phyloP scores from a whole-genome alignment of 2,888 invertebrate genomes.

The Spodoptera littoralis region DNA sequence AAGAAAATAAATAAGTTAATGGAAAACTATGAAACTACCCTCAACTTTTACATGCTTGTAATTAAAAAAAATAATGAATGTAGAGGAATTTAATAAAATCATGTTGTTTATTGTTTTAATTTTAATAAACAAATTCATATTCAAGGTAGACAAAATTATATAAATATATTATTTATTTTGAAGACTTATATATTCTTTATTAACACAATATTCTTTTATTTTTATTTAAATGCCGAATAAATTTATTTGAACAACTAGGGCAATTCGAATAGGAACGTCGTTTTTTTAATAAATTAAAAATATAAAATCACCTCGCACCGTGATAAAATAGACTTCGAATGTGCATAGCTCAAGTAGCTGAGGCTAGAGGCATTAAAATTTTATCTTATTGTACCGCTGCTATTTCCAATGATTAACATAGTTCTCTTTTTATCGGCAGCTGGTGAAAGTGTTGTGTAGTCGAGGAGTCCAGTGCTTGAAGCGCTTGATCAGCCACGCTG shows the following conservation, averaged over 20 bases:
- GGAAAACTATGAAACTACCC: slow-evolving; percentile 14
- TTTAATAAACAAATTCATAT: no score
- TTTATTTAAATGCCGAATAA: no score
- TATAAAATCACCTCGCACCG: slow-evolving; percentile 19
- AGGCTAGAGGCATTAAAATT: slow-evolving; percentile 35
- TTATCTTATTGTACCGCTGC: slow-evolving; percentile 52
- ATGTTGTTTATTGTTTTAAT: no score
- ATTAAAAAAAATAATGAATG: no score
- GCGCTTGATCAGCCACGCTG: slow-evolving; percentile 59
- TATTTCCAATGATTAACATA: slow-evolving; percentile 63
- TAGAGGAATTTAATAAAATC: no score
- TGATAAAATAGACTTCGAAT: slow-evolving; percentile 36
- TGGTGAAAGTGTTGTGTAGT: slow-evolving; percentile 83
- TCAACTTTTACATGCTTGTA: not conserved
- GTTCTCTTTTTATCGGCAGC: slow-evolving; percentile 76
- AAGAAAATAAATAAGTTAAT: slow-evolving; percentile 4
- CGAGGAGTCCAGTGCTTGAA: slow-evolving; percentile 60
- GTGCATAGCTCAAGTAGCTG: slow-evolving; percentile 22
- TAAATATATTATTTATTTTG: no score
- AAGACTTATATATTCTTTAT: no score
- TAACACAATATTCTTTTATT: no score
- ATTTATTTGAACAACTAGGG: no score
- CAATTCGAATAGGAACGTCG: no score
- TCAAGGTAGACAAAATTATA: no score
- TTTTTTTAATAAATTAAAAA: slow-evolving; percentile 31